Evolutionary conservation across 2,888 invertebrate species (phyloP), one percentile per base, ranked within the genome.

Genomic region (Seladonia tumulorum): DNA sequence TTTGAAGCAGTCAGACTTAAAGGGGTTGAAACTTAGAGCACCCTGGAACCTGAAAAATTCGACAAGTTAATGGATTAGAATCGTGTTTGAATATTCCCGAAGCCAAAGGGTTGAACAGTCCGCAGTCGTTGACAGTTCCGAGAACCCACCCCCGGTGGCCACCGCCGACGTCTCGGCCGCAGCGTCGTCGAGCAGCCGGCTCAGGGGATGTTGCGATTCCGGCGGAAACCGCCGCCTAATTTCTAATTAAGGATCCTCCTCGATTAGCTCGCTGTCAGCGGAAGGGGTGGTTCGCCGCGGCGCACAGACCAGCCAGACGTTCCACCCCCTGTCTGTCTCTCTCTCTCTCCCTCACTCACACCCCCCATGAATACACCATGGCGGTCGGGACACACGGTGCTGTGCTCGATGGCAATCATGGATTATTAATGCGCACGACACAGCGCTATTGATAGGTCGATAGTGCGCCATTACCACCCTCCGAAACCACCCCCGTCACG

Each of bases 391-490:
- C 84, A 77, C 76, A 49, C 63, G 60, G 47, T 87, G 83, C 85
- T 82, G 18, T 66, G 88, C 90, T 87, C 86, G 90, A 90, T 87
- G 87, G 85, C 86, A 90, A 92, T 88, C 90, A 90, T 90, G 89
- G 91, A 91, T 90, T 91, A 92, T 92, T 92, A 92, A 92, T 92
- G 92, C 88, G 89, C 89, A 87, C 86, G 89, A 83, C 89, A 90
- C 90, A 88, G 80, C 88, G 90, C 88, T 90, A 92, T 92, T 92
- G 92, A 92, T 92, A 92, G 86, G 90, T 90, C 90, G 91, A 92
- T 92, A 90, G 82, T 87, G 83, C 88, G 86, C 91, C 91, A 92
- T 92, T 92, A 92, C 85, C 77, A 88, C 84, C 92, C 89, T 90
- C 90, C 89, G 79, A 85, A 73, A 75, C 88, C 88, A 87, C 83